phyloP scores from a whole-genome alignment of 2,797 vertebrate genomes.

The Ceryle rudis region DNA sequence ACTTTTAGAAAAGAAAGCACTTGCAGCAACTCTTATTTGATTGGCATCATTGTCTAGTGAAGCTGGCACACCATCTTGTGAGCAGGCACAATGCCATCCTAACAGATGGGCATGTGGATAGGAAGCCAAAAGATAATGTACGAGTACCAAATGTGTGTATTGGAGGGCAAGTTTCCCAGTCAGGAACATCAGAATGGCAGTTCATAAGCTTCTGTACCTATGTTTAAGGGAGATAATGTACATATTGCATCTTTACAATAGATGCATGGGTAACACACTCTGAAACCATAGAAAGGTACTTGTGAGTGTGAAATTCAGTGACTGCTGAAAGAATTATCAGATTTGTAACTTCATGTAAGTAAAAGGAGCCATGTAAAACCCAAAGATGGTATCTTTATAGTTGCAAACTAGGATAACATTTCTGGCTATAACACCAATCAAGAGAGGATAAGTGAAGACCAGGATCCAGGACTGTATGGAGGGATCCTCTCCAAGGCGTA shows the following conservation, averaged over 20 bases:
- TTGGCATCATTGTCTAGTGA: conserved; percentile 70
- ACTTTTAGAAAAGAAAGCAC: conserved; percentile 53
- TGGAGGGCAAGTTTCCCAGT: conserved; percentile 70
- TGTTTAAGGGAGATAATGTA: conserved; percentile 8
- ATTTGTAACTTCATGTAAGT: background rate
- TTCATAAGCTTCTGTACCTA: conserved; percentile 62
- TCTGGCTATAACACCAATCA: background rate
- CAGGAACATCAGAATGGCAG: conserved; percentile 44
- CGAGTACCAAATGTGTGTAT: conserved; percentile 74
- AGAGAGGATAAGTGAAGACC: background rate
- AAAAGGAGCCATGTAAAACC: background rate
- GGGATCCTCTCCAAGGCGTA: background rate
- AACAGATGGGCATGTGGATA: conserved; percentile 74
- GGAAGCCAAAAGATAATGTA: conserved; percentile 77
- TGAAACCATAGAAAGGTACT: background rate
- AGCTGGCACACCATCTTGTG: conserved; percentile 68
- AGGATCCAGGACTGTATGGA: background rate
- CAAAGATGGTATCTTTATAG: background rate
- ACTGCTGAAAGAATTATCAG: background rate
- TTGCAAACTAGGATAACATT: background rate
- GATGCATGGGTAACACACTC: background rate
- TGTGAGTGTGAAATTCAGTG: background rate
- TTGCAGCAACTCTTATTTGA: conserved; percentile 49
- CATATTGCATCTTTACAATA: background rate
- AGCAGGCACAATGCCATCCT: conserved; percentile 72